Conservation (phyloP, 2,888 invertebrate genomes). For the Maniola hyperantus region DNA sequence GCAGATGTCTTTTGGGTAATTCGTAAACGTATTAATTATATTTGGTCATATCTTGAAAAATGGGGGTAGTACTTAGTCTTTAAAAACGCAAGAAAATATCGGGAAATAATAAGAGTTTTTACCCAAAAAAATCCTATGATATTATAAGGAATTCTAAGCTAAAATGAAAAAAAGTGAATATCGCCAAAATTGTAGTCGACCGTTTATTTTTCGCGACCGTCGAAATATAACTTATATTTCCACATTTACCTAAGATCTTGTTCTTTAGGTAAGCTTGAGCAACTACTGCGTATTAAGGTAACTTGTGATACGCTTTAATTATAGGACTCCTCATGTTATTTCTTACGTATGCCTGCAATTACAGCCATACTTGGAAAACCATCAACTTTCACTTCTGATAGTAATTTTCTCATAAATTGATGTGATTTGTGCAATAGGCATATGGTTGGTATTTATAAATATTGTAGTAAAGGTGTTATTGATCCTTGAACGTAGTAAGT, state of each 20-base stretch:
- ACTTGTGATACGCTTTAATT: conserved; percentile 26
- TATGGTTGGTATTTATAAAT: conserved; percentile 44
- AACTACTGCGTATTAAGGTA: conserved; percentile 19
- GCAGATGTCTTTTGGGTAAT: no score
- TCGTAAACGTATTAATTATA: no score
- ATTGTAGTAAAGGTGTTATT: neutral
- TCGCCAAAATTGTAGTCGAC: no score
- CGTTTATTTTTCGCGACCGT: no score
- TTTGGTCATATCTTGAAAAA: no score
- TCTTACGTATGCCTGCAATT: conserved; percentile 28
- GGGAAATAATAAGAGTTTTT: no score
- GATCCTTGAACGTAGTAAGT: neutral
- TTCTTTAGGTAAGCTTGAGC: conserved; percentile 17
- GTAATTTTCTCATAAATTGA: conserved; percentile 20
- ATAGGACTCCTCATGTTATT: conserved; percentile 25
- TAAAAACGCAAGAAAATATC: no score
- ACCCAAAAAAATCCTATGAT: no score
- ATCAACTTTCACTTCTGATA: conserved; percentile 31
- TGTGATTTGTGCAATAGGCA: conserved; percentile 19
- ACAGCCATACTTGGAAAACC: conserved; percentile 26
- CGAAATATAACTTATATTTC: neutral
- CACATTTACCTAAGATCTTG: conserved; percentile 8
- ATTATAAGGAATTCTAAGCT: no score
- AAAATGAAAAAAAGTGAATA: no score
- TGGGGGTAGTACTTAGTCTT: no score